Conservation (phyloP, 1,140 invertebrate genomes). For the Sycophaga agraensis region DNA sequence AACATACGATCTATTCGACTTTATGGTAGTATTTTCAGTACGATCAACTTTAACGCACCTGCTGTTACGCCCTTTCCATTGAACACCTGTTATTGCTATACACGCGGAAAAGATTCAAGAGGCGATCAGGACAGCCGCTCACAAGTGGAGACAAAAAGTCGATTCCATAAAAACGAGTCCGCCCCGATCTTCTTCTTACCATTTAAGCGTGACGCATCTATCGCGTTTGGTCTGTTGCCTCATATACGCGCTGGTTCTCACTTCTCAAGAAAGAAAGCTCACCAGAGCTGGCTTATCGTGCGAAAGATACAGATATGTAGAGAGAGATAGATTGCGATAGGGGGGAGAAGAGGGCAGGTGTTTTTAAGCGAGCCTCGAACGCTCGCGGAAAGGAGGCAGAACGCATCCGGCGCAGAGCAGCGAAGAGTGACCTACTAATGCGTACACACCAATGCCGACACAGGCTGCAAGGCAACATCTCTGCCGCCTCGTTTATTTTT, state of each 20-base stretch:
- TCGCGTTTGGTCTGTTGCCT: background rate
- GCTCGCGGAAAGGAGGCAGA: conserved; percentile 46
- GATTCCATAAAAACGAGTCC: conserved; percentile 9
- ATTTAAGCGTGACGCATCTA: conserved; percentile 18
- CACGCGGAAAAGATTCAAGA: background rate
- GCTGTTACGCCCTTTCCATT: too few species aligned
- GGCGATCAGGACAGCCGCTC: background rate
- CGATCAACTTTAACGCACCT: too few species aligned
- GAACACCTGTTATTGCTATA: too few species aligned
- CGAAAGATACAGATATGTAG: too few species aligned
- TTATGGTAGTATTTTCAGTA: too few species aligned
- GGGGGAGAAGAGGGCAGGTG: conserved; percentile 10
- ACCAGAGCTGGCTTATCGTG: too few species aligned
- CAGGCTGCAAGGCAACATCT: too few species aligned
- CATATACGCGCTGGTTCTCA: background rate
- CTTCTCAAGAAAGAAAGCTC: conserved; percentile 25
- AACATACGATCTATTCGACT: background rate
- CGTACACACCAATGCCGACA: too few species aligned
- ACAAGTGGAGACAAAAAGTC: background rate
- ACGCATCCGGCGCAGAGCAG: conserved; percentile 55
- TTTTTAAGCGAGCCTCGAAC: conserved; percentile 19
- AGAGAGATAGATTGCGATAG: background rate
- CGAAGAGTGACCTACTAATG: conserved; percentile 58
- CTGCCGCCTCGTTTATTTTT: too few species aligned
- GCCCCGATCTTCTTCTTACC: background rate